Evolutionary conservation across 37 sponge, comb jelly and placozoan species (phyloP).

Genomic region (Ianthella basta): DNA sequence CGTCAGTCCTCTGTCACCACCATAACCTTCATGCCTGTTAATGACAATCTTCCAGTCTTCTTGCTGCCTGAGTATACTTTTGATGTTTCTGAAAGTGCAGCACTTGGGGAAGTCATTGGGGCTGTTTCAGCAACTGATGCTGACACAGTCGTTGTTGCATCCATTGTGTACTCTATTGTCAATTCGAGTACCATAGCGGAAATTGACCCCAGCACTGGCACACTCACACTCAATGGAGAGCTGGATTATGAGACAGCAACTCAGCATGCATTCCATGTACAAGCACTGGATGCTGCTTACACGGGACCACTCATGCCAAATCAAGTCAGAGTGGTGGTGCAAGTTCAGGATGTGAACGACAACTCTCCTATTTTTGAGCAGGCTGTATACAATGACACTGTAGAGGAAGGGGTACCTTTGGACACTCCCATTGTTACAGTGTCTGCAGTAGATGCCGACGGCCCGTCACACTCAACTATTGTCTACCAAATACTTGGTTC

Average conservation of each 20-base stretch:
- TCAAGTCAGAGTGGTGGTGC: neutral
- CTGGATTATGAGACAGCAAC: slow-evolving; percentile 31
- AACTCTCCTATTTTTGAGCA: slow-evolving; percentile 49
- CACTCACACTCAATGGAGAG: neutral
- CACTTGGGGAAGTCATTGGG: neutral
- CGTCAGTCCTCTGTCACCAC: neutral
- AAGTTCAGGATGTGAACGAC: slow-evolving; percentile 6
- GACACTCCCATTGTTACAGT: slow-evolving; percentile 29
- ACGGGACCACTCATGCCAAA: slow-evolving; percentile 4
- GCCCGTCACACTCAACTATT: neutral
- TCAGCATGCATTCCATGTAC: neutral
- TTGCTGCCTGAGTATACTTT: neutral
- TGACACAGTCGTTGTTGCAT: neutral
- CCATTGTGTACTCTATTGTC: neutral
- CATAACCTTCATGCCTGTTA: neutral
- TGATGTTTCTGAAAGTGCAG: slow-evolving; percentile 8
- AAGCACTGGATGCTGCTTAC: neutral
- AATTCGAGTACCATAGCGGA: neutral
- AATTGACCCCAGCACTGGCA: slow-evolving; percentile 10
- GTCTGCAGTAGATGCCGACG: slow-evolving; percentile 17
- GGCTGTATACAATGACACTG: slow-evolving; percentile 39
- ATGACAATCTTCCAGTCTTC: slow-evolving; percentile 42
- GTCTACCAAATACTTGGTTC: neutral
- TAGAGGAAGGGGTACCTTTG: slow-evolving; percentile 36
- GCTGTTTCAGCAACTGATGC: slow-evolving; percentile 22